phyloP scores from a whole-genome alignment of 1,140 invertebrate species.

The Odontomachus brunneus region DNA sequence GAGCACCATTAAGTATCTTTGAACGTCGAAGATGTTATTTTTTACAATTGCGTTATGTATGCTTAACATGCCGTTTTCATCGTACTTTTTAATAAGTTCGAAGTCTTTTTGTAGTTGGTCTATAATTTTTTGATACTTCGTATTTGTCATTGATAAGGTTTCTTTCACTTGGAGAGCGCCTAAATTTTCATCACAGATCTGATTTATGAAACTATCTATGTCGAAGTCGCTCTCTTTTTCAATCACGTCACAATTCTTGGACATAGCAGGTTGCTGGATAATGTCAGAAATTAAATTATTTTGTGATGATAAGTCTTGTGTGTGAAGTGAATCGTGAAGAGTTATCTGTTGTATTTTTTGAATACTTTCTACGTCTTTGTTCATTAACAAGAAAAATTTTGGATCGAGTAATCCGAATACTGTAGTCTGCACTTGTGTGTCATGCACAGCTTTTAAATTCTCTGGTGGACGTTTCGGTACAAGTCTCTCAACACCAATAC shows the following conservation, averaged over 20 bases:
- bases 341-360: conserved; percentile 55
- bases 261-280: background rate
- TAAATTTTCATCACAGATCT: conserved; percentile 24
- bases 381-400: conserved; percentile 61
- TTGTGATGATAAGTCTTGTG: background rate
- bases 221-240: conserved; percentile 51
- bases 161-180: conserved; percentile 26
- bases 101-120: conserved; percentile 70
- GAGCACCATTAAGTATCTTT: conserved; percentile 73
- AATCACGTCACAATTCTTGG: background rate
- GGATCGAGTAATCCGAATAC: conserved; percentile 70
- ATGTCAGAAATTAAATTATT: background rate
- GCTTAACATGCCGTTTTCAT: conserved; percentile 74
- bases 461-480: conserved; percentile 54
- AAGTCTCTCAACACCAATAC: conserved; percentile 62
- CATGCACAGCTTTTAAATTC: conserved; percentile 55
- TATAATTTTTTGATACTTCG: conserved; percentile 48
- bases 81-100: conserved; percentile 50
- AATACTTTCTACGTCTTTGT: conserved; percentile 45
- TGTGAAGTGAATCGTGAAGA: background rate
- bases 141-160: conserved; percentile 36
- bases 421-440: conserved; percentile 69
- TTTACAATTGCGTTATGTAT: conserved; percentile 77
- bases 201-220: conserved; percentile 53
- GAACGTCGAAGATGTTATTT: conserved; percentile 62